Evolutionary conservation across 1,140 invertebrate genomes (phyloP), one percentile per base, ranked within the genome.

Genomic region (Ladona fulva): DNA sequence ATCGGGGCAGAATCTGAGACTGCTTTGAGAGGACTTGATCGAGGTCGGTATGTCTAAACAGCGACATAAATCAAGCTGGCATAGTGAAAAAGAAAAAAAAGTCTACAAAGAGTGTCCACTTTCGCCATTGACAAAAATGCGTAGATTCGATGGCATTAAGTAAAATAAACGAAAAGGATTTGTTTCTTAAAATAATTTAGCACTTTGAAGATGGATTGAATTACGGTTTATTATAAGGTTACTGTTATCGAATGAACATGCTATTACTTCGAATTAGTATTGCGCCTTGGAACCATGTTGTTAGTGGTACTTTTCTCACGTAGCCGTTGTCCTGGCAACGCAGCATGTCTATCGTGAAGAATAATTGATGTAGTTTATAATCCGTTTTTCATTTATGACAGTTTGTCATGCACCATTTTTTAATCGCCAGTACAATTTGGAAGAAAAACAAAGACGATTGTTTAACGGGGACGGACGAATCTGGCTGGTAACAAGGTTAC

Each of bases 41-140:
- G 52, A 66, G n/a, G n/a, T 66, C 52, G 52, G 52, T 66, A 12
- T 66, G n/a, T 66, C 52, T 66, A 66, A 76, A 76, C 75, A 42
- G 75, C 42, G 11, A 29, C 29, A 24, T n/a, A 37, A 25, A 76
- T 76, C 75, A 76, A 22, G 42, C 75, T 42, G 25, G 25, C 75
- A 76, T n/a, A 25, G 25, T 76, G 11, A 75, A 76, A 76, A 37
- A 37, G 25, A 76, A 29, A 76, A 76, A 29, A 29, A 76, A 42
- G 75, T 42, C 29, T 16, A 76, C 25, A 76, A 29, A 37, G 29
- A 19, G 75, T 42, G 25, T 29, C 75, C 75, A 25, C 19, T 76
- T 76, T 42, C n/a, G 75, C 42, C 29, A 76, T 42, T 24, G 52
- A 19, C 52, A 22, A 66, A 16, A 19, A 66, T 66, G 5, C 19